Evolutionary conservation across 2,888 invertebrate species (phyloP), one percentile per base, ranked within the genome.

Genomic region (Sphinx pinastri): DNA sequence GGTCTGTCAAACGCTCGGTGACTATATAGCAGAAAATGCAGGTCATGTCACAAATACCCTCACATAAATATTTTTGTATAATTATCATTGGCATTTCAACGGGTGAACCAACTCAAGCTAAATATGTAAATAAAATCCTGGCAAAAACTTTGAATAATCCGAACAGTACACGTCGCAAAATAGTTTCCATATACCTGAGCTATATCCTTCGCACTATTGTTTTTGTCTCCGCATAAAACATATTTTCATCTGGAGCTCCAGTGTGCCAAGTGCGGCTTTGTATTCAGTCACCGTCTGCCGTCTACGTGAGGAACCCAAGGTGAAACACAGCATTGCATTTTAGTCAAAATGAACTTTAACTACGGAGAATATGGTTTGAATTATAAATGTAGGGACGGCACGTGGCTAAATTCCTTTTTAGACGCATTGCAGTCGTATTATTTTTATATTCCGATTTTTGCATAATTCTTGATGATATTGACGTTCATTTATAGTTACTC

Each of bases 301-400:
- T 54, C 73, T 80, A 81, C 82, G 81, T 77, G 81, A 78, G 74
- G 70, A 76, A 68, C 73, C 68, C 68, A 72, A 77, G 77, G 76
- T 76, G 72, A 52, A 67, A 31, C 74, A 54, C 45, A 58, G 73
- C 14, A n/a, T 72, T 76, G 70, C 68, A 38, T 55, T 75, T 69
- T 71, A 67, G 57, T 38, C 19, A 55, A 54, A 14, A 70, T 67
- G 19, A 73, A 72, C 72, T 68, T 76, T 57, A 71, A 66, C 59
- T n/a, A 73, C 25, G n/a, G 38, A 70, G 49, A 38, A 67, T 63
- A 77, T 58, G 68, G 74, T 73, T 67, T 38, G 66, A 72, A 73
- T 68, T 38, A n/a, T 57, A 70, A 60, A 38, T 12, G 47, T 11
- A 6, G 51, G 45, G 3, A 55, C 14, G 1, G 16, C 14, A 13